Evolutionary conservation across 2,888 invertebrate genomes (phyloP), one percentile per base, ranked within the genome.

Genomic region (Plemyria rubiginata): DNA sequence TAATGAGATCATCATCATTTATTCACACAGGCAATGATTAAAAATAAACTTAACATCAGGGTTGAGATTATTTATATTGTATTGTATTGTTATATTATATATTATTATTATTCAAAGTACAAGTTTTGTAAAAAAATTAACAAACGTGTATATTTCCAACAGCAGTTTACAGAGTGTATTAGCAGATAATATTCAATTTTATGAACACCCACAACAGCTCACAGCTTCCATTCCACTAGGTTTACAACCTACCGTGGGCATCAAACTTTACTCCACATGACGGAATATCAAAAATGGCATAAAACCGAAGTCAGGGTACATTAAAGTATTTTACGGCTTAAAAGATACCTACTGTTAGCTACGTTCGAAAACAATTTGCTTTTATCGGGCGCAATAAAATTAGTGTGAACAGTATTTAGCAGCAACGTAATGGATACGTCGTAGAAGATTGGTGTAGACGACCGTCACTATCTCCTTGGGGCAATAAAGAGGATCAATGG

Each of bases 341-440:
- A 60, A 60, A 62, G 43, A 38, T 45, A 60, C n/a, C n/a, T n/a
- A n/a, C 54, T 54, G 53, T 58, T 54, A 38, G 16, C 29, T 36
- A 12, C 15, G 40, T 60, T 60, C 48, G 36, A 56, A 60, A 56
- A 53, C 60, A 54, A 41, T 56, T 50, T 50, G 12, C 45, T 64
- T 70, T 70, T 71, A 68, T 68, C 63, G 63, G 22, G 49, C n/a
- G 54, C 65, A 61, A 62, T 69, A 70, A 70, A 71, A 69, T 71
- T 65, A 70, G 65, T 41, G 66, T 38, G 62, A 49, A 51, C 56
- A 64, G 56, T 65, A 67, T 67, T 66, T 66, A 66, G 69, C 61
- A 66, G 68, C 68, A 71, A 60, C 63, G 66, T 71, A 65, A 67
- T 58, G 59, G 63, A 65, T 65, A 65, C 8, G 49, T 36, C 8